phyloP scores from a whole-genome alignment of 2,888 invertebrate genomes.

The Plagodis dolabraria region DNA sequence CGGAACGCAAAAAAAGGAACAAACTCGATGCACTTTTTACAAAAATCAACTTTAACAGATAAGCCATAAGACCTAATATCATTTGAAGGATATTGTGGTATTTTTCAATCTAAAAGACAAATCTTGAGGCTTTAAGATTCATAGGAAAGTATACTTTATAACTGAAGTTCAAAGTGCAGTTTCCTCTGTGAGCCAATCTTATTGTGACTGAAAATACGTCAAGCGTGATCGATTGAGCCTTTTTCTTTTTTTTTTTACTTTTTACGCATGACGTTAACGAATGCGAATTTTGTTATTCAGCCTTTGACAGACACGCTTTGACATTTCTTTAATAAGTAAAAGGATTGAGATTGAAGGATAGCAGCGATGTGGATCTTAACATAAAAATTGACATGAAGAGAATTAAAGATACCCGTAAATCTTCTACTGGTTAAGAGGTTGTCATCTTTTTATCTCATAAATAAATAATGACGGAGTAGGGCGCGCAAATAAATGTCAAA shows the following conservation, averaged over 20 bases:
- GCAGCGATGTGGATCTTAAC: neutral
- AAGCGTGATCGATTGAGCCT: constrained; percentile 45
- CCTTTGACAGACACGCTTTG: constrained; percentile 8
- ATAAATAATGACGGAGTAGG: too few relatives aligned
- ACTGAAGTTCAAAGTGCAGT: neutral
- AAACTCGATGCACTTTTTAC: neutral
- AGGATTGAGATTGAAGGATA: constrained; percentile 1
- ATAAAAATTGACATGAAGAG: neutral
- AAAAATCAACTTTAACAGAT: constrained; percentile 1
- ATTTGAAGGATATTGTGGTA: neutral
- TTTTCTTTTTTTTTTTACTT: constrained; percentile 30
- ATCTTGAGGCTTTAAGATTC: constrained; percentile 1
- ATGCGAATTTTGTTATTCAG: constrained; percentile 14
- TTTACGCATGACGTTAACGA: constrained; percentile 27
- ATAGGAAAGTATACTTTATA: neutral
- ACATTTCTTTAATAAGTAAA: constrained; percentile 10
- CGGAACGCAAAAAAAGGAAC: constrained; percentile 14
- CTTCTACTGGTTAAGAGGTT: neutral
- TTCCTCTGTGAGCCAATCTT: constrained; percentile 2
- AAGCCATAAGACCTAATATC: neutral
- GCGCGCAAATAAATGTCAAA: too few relatives aligned
- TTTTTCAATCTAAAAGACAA: constrained; percentile 15
- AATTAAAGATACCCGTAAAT: neutral
- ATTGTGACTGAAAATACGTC: constrained; percentile 35
- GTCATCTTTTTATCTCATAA: too few relatives aligned